Base-by-base conservation (phyloP, 2,113 vertebrate genomes). In the Ploceus nigricollis region DNA sequence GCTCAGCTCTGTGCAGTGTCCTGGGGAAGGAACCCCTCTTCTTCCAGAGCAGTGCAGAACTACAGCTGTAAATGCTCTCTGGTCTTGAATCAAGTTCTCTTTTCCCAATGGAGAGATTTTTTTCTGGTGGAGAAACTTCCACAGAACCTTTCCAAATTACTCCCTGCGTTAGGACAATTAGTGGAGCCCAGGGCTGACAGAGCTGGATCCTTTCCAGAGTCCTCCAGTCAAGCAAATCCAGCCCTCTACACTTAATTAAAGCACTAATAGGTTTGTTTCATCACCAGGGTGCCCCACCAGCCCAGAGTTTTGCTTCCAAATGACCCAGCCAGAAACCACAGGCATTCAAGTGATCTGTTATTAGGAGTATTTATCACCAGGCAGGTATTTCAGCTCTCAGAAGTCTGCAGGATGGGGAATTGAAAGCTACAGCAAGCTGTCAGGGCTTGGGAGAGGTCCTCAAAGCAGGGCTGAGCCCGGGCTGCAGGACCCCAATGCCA, bases 231-330 rank as follows among this genome's bases (percentile, higher is more conserved):
- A 90, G 64, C 58, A 86, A 83, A 92, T 50, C 60, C 63, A 89
- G 23, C 27, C 53, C 64, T 77, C 45, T 25, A 75, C 64, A 64
- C 71, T 93, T 93, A 75, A 89, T 90, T 76, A 79, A 89, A 91
- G 84, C 13, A 4, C 44, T 79, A 65, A 80, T 15, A 50, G 24
- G 17, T 72, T 91, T 57, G n/a, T 84, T 89, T 89, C 84, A 81
- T 61, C 78, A 87, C 61, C 70, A 48, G 64, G 66, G 61, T 50
- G 58, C n/a, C 65, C 65, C 51, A 70, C 48, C 33, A 87, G 77
- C 65, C 83, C 31, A 8, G 51, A 77, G 20, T 50, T 82, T 56
- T 73, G 63, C 56, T 89, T 87, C 54, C 47, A 85, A 89, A 79
- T 44, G 57, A 91, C 89, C 65, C 5, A 77, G 53, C 31, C 78